Base-by-base conservation (phyloP, 1,140 invertebrate species). In the Hormaphis cornu region DNA sequence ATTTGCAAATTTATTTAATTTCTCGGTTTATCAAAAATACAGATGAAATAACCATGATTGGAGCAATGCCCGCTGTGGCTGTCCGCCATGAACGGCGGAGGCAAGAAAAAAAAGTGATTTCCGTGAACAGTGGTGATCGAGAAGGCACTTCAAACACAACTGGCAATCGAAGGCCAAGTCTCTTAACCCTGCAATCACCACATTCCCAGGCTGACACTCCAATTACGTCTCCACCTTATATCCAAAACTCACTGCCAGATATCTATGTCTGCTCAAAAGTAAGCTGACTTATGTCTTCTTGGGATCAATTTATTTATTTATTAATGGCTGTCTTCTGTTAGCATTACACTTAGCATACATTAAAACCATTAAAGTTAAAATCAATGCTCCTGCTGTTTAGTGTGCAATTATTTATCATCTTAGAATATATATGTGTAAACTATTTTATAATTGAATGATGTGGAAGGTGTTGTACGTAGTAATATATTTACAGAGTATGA, bases 1-100 rank as follows among this genome's bases (percentile, higher is more conserved):
- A 44, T 4, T 44, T 20, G 18, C 18, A 14, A 20, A 33, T 58
- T 40, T 58, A 58, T 37, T 58, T 58, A 40, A 40, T 58, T 37
- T 22, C 53, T 40, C 33, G 54, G 54, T 56, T 56, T 59, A 48
- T 61, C 18, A 46, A 50, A 26, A 42, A 59, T 72, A 44, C 71
- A 72, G 74, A 73, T 70, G 72, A 74, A 72, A 69, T 72, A 59
- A 86, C 83, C 77, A 90, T 90, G 88, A 89, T 90, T 75, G 89
- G 89, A 72, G 89, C 88, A 58, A 90, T 90, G 89, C 89, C 88
- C 78, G 88, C 89, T 72, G 88, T 91, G 78, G 88, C 89, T 18
- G 88, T 91, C 35, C 85, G 88, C 76, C 88, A 90, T 78, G 88
- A 89, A 78, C 81, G 88, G 71, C 81, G 87, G 58, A 85, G 88